A percentile compares a stretch with the other conserved stretches of the same genome.
Conservation (phyloP, 2,888 invertebrate species). For the Litoditis marina region DNA sequence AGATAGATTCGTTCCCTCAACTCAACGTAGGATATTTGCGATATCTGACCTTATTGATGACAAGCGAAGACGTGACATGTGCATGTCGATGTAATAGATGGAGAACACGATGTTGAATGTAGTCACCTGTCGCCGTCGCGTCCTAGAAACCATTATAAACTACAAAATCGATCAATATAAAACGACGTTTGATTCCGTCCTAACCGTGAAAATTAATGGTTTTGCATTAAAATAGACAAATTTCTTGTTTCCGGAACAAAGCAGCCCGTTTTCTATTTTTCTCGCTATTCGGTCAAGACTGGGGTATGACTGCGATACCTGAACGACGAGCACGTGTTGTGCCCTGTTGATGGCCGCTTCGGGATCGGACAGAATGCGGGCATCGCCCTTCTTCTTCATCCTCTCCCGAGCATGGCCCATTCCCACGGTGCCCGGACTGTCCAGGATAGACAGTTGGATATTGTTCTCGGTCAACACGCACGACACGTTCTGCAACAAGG, state of each 20-base stretch:
- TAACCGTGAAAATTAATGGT: not conserved
- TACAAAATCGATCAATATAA: not conserved
- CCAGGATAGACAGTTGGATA: constrained; percentile 81
- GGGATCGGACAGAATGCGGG: constrained; percentile 52
- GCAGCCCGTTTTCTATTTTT: no score
- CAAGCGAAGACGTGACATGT: constrained; percentile 69
- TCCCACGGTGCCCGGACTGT: constrained; percentile 83
- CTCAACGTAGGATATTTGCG: no score
- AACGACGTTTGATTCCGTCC: no score
- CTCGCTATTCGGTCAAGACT: not conserved
- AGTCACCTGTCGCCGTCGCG: constrained; percentile 52
- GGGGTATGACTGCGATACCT: constrained; percentile 25
- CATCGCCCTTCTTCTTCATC: constrained; percentile 30
- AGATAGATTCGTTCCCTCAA: no score
- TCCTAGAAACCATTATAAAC: constrained; percentile 32
- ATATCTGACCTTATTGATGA: constrained; percentile 84
- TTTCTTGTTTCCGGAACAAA: no score
- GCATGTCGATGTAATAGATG: constrained; percentile 56
- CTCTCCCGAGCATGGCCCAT: constrained; percentile 51
- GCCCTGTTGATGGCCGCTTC: constrained; percentile 52
- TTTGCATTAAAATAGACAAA: no score
- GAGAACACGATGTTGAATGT: constrained; percentile 57
- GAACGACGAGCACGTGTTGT: constrained; percentile 58
- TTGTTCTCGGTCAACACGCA: constrained; percentile 61
- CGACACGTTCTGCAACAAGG: constrained; percentile 39